Base-by-base conservation (phyloP, 2,888 invertebrate species). In the Eulithis prunata region DNA sequence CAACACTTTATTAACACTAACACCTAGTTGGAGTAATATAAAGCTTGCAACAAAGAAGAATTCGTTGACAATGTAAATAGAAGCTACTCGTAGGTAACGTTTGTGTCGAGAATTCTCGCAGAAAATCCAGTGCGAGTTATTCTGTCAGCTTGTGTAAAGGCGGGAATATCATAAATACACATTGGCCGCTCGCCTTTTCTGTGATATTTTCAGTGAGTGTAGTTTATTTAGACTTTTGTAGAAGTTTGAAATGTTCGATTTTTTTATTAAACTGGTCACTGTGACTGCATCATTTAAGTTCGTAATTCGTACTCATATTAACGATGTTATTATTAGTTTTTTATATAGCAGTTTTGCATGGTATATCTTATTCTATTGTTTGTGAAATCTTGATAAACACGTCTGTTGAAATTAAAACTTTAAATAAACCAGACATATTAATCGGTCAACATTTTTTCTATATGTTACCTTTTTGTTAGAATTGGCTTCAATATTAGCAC, bases 1-100 rank as follows among this genome's bases (percentile, higher is more conserved):
- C 46, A 63, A 67, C 56, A 57, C 57, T 55, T 64, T 60, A 59
- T 56, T 51, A 60, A 56, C 64, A 60, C 64, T 51, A 60, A 56
- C 64, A 60, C 64, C 52, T 59, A 45, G 41, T 51, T 21, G 28
- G 10, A 41, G 52, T 38, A 59, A 60, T 63, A 60, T 60, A 13
- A 56, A 57, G 52, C 51, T 65, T 53, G 43, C 64, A 63, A 57
- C 59, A 51, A 51, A 13, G 41, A 53, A 51, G 54, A 66, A 51
- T 53, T 56, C 51, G 47, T 47, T 21, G 53, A 57, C 53, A 57
- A 52, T 47, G 57, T 58, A 56, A 62, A 49, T 38, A 21, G 6
- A 14, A 51, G 55, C 47, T 7, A 21, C 21, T 21, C 2, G 21
- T 21, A 41, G 41, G 41, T 41, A 10, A 47, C 54, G 38, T 14